Evolutionary conservation across 2,888 invertebrate species (phyloP).

Genomic region (Melieria crassipennis): DNA sequence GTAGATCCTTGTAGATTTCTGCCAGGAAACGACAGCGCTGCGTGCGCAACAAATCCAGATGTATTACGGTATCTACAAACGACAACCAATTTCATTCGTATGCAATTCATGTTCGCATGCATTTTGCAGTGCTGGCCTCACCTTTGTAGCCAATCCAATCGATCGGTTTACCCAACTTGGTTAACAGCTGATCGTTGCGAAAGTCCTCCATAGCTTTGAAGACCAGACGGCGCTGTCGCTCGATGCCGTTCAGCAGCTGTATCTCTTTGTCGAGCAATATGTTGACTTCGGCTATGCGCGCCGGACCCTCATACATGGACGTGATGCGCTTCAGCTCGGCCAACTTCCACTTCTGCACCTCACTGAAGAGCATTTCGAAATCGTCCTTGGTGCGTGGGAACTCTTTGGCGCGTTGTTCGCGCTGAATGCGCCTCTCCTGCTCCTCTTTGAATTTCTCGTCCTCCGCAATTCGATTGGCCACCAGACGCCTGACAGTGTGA

Average conservation of each 20-base stretch:
- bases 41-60: constrained; percentile 84
- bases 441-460: constrained; percentile 52
- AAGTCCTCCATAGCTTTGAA: constrained; percentile 71
- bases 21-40: constrained; percentile 81
- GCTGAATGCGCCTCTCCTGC: constrained; percentile 62
- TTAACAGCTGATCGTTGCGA: constrained; percentile 72
- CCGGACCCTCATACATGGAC: constrained; percentile 72
- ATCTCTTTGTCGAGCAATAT: constrained; percentile 79
- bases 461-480: constrained; percentile 61
- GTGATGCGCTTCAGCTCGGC: constrained; percentile 73
- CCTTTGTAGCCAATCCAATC: constrained; percentile 81
- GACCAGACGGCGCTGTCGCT: constrained; percentile 73
- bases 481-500: constrained; percentile 62
- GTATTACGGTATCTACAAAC: constrained; percentile 67
- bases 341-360: constrained; percentile 63
- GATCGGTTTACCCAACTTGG: constrained; percentile 76
- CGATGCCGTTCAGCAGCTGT: constrained; percentile 69
- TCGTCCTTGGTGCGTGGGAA: constrained; percentile 77
- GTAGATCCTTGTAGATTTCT: constrained; percentile 76
- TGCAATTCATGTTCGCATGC: too few relatives aligned
- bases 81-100: too few relatives aligned
- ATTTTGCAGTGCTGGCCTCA: constrained; percentile 39
- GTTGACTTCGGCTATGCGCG: constrained; percentile 76
- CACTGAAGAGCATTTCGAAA: constrained; percentile 77
- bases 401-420: constrained; percentile 74